phyloP scores from a whole-genome alignment of 2,113 vertebrate species.

The Chamaetylas fuelleborni region DNA sequence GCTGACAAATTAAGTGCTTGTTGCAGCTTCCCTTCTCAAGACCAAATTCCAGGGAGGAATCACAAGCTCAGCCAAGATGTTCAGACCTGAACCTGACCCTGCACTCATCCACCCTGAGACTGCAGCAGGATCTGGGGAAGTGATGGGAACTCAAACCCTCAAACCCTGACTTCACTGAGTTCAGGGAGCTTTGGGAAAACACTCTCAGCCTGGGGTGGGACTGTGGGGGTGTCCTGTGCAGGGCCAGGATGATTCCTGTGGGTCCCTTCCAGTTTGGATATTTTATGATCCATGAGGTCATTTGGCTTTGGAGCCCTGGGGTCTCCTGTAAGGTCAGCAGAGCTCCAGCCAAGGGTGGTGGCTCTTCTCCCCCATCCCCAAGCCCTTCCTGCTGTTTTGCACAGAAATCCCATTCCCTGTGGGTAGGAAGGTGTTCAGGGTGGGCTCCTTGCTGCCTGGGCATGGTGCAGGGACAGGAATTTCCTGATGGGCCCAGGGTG shows the following conservation, averaged over 20 bases:
- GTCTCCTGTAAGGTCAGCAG: background rate
- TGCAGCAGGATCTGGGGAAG: background rate
- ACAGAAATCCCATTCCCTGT: fast-evolving
- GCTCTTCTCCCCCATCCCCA: background rate
- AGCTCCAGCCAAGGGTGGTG: background rate
- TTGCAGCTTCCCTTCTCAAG: background rate
- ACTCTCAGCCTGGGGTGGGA: background rate
- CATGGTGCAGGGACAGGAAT: fast-evolving
- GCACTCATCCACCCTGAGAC: background rate
- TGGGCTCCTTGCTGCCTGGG: background rate
- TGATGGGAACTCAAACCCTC: fast-evolving
- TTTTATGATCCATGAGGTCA: background rate
- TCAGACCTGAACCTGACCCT: slow-evolving; percentile 17
- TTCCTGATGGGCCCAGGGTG: background rate
- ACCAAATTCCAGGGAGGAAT: background rate
- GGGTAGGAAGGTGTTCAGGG: fast-evolving
- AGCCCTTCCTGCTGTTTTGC: background rate
- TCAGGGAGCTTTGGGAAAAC: fast-evolving
- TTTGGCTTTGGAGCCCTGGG: background rate
- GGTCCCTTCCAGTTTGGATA: fast-evolving
- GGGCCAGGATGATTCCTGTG: background rate
- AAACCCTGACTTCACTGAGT: fast-evolving
- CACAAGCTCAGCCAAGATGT: background rate
- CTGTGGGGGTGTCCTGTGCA: background rate
- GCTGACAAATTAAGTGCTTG: slow-evolving; percentile 11